These are phyloP conservation scores for Drosophila rhopaloa DNA, from an alignment of 1,140 invertebrate genomes.

Conservation along the genomic window DNA sequence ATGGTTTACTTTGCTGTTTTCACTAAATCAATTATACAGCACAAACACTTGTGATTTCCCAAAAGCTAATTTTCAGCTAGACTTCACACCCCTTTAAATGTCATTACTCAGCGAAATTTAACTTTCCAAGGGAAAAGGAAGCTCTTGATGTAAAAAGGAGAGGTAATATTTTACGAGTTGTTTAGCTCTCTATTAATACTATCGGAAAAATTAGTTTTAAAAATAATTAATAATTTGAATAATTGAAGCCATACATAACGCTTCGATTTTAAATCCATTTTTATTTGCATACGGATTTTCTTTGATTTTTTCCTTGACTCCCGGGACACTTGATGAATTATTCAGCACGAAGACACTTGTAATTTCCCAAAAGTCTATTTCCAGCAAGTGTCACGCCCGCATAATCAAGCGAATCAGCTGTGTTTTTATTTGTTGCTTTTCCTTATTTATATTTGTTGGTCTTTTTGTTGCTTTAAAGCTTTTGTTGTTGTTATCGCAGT, in stretches of 20 bases:
- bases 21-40: conserved; percentile 2
- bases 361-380: conserved; percentile 24
- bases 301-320: neutral
- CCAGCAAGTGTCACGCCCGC: conserved; percentile 23
- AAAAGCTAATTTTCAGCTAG: neutral
- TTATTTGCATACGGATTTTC: neutral
- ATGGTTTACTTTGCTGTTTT: neutral
- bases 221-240: no score
- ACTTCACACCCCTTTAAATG: neutral
- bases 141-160: neutral
- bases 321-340: conserved; percentile 12
- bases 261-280: neutral
- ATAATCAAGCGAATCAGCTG: conserved; percentile 31
- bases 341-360: conserved; percentile 27
- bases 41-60: neutral
- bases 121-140: neutral
- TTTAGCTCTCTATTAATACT: no score
- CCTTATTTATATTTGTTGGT: neutral
- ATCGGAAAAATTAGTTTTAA: no score
- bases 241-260: no score
- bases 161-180: no score
- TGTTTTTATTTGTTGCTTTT: conserved; percentile 2
- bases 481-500: conserved; percentile 3
- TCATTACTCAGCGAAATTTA: neutral
- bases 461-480: neutral